phyloP scores from a whole-genome alignment of 2,888 invertebrate species.

The Drosophila algonquin region DNA sequence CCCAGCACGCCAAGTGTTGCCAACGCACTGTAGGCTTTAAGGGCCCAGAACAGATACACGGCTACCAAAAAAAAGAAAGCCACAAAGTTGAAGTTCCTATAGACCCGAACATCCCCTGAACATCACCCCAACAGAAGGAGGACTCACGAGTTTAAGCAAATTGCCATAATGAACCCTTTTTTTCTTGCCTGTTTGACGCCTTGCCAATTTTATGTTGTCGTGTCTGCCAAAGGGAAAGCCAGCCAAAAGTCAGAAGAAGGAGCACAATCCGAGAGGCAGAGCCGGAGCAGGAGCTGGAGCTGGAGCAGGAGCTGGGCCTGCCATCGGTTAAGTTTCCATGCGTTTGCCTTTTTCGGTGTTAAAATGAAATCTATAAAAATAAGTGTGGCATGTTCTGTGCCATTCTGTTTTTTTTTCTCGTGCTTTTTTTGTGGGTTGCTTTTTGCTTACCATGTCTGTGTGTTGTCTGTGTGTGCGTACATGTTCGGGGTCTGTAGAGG shows the following conservation, averaged over 20 bases:
- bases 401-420: constrained; percentile 43
- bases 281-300: not conserved
- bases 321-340: constrained; percentile 59
- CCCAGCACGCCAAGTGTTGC: constrained; percentile 56
- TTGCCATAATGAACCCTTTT: constrained; percentile 79
- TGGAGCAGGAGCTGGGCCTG: constrained; percentile 1
- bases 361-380: constrained; percentile 80
- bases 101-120: constrained; percentile 19
- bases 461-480: constrained; percentile 55
- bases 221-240: constrained; percentile 67
- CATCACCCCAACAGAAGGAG: constrained; percentile 2
- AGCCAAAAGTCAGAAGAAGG: constrained; percentile 19
- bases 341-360: constrained; percentile 78
- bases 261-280: constrained; percentile 28
- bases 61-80: constrained; percentile 39
- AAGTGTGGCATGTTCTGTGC: constrained; percentile 77
- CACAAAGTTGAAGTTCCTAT: constrained; percentile 50
- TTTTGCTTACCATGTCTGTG: constrained; percentile 51
- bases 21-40: constrained; percentile 58
- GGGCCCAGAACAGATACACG: constrained; percentile 30
- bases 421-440: not conserved
- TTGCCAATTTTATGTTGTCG: constrained; percentile 78
- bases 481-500: constrained; percentile 14
- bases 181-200: constrained; percentile 67
- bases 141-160: constrained; percentile 74